Conservation (phyloP, 2,113 vertebrate genomes). For the Pelusios castaneus region DNA sequence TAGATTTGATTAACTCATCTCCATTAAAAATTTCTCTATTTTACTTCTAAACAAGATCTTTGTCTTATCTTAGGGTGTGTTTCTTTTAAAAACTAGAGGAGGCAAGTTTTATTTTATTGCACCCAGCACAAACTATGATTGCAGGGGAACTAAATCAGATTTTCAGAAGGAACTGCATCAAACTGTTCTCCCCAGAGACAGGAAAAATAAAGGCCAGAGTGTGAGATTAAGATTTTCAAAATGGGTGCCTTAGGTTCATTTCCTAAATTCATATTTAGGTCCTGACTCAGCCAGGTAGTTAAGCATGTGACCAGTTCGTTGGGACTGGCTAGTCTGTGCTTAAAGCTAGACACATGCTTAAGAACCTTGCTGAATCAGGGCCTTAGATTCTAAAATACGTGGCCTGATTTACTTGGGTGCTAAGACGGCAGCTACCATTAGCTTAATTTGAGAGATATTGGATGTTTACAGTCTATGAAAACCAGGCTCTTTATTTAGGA, state of each 20-base stretch:
- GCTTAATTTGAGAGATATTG: background rate
- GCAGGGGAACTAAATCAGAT: background rate
- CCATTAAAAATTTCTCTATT: background rate
- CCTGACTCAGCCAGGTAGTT: background rate
- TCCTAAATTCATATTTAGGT: background rate
- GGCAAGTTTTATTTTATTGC: background rate
- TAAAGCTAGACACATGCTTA: background rate
- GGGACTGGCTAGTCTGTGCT: background rate
- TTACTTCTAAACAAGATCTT: background rate
- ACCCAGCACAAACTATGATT: background rate
- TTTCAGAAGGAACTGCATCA: background rate
- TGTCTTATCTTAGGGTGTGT: background rate
- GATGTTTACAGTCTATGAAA: background rate
- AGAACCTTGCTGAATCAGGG: background rate
- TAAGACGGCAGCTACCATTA: background rate
- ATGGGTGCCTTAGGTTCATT: rapidly evolving
- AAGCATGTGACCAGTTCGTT: background rate
- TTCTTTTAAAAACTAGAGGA: background rate
- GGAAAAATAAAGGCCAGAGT: background rate
- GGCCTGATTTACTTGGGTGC: background rate
- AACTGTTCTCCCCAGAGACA: background rate
- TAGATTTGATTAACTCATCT: background rate
- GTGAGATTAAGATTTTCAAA: background rate
- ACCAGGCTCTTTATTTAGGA: rapidly evolving
- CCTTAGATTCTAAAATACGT: background rate